Conservation (phyloP, 92 coral and sea anemone genomes). For the Porites cylindrica region DNA sequence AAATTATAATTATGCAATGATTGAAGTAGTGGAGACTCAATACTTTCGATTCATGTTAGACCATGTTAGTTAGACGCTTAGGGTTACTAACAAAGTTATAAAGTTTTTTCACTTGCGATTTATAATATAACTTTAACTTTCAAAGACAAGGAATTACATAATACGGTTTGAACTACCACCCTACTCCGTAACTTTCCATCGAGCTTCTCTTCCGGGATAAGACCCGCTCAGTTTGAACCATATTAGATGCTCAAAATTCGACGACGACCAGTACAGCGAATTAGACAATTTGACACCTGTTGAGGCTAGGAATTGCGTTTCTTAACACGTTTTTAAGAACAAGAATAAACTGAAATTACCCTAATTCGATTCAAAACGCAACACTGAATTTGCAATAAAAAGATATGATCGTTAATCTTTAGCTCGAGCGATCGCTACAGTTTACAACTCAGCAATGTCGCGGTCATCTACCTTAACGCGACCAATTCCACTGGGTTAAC, state of each 20-base stretch:
- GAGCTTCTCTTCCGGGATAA: background rate
- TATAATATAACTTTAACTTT: background rate
- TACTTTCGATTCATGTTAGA: too few relatives aligned
- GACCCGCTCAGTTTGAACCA: background rate
- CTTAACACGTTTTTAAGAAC: background rate
- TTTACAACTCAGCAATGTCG: too few relatives aligned
- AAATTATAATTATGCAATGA: background rate
- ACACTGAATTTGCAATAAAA: background rate
- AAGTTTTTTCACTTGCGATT: too few relatives aligned
- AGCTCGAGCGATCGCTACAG: background rate
- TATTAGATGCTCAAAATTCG: background rate
- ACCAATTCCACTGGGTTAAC: background rate
- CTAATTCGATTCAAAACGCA: constrained; percentile 9
- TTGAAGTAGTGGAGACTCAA: background rate
- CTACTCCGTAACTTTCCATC: background rate
- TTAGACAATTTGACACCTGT: background rate
- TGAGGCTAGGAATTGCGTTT: background rate
- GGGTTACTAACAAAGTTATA: too few relatives aligned
- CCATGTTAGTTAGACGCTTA: too few relatives aligned
- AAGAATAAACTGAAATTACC: background rate
- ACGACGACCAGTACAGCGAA: background rate
- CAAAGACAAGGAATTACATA: background rate
- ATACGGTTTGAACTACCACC: background rate
- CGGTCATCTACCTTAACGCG: constrained; percentile 22
- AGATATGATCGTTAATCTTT: background rate